phyloP scores from a whole-genome alignment of 1,140 invertebrate genomes.

The Drosophila sucinea region DNA sequence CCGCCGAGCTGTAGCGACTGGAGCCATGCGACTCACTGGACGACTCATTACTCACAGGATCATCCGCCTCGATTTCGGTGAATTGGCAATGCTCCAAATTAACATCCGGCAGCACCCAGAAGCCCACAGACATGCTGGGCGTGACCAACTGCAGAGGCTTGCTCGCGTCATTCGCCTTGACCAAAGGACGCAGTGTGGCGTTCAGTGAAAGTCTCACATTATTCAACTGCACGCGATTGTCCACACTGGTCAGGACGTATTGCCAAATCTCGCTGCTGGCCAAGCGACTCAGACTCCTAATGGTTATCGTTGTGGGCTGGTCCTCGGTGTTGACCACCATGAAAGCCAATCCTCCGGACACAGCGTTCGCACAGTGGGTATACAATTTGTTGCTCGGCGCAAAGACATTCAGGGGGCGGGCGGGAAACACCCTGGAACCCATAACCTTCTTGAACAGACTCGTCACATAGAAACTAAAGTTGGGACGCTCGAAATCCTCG shows the following conservation, averaged over 20 bases:
- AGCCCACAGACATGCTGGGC: slow-evolving; percentile 73
- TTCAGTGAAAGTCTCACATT: slow-evolving; percentile 59
- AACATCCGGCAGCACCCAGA: slow-evolving; percentile 74
- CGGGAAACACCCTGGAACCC: slow-evolving; percentile 76
- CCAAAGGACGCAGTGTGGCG: slow-evolving; percentile 58
- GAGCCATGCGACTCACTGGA: slow-evolving; percentile 31
- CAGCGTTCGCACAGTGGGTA: slow-evolving; percentile 73
- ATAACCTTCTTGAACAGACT: slow-evolving; percentile 78
- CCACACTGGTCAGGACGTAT: slow-evolving; percentile 60
- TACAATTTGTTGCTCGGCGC: slow-evolving; percentile 70
- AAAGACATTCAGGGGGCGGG: slow-evolving; percentile 62
- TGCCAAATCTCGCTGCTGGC: slow-evolving; percentile 71
- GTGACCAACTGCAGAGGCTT: slow-evolving; percentile 64
- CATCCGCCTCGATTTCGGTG: slow-evolving; percentile 64
- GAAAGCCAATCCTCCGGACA: slow-evolving; percentile 73
- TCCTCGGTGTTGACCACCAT: slow-evolving; percentile 80
- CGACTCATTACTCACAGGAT: slow-evolving; percentile 31
- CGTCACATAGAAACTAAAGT: slow-evolving; percentile 69
- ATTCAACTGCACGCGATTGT: slow-evolving; percentile 61
- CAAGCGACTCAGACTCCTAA: slow-evolving; percentile 58
- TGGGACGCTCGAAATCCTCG: slow-evolving; percentile 63
- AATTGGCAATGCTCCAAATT: slow-evolving; percentile 78
- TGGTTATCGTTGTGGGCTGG: slow-evolving; percentile 56
- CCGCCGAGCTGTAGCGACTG: slow-evolving; percentile 64
- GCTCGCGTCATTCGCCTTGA: slow-evolving; percentile 52